phyloP scores from a whole-genome alignment of 2,888 invertebrate genomes.

The Liodrosophila aerea region DNA sequence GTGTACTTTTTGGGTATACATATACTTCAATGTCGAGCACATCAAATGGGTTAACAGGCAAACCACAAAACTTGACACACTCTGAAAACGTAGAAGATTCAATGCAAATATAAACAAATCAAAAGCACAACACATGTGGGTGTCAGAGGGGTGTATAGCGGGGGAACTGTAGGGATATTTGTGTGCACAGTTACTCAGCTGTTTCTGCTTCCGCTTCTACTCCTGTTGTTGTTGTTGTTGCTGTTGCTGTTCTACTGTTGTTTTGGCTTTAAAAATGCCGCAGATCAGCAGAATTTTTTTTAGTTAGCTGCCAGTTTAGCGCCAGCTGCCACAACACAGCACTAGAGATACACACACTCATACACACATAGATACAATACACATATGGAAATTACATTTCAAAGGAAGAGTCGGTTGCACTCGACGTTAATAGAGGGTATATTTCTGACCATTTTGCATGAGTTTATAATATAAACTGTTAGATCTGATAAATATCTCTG shows the following conservation, averaged over 20 bases:
- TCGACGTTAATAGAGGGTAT: no score
- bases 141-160: not conserved
- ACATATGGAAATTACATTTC: conserved; percentile 73
- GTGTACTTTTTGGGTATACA: conserved; percentile 6
- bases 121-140: conserved; percentile 18
- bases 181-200: conserved; percentile 1
- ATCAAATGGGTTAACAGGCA: conserved; percentile 68
- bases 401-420: conserved; percentile 25
- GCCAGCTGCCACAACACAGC: conserved; percentile 31
- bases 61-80: conserved; percentile 65
- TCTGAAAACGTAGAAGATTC: conserved; percentile 61
- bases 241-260: conserved; percentile 11
- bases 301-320: conserved; percentile 38
- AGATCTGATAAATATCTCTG: no score
- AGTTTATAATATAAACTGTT: no score
- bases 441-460: no score
- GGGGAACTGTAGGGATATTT: not conserved
- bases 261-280: conserved; percentile 45
- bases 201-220: no score
- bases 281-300: conserved; percentile 65
- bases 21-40: conserved; percentile 50
- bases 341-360: conserved; percentile 2
- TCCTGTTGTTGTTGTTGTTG: not conserved
- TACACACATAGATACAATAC: conserved; percentile 15
- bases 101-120: conserved; percentile 75